Base-by-base conservation (phyloP, 2,797 vertebrate species). In the Esox masquinongy region DNA sequence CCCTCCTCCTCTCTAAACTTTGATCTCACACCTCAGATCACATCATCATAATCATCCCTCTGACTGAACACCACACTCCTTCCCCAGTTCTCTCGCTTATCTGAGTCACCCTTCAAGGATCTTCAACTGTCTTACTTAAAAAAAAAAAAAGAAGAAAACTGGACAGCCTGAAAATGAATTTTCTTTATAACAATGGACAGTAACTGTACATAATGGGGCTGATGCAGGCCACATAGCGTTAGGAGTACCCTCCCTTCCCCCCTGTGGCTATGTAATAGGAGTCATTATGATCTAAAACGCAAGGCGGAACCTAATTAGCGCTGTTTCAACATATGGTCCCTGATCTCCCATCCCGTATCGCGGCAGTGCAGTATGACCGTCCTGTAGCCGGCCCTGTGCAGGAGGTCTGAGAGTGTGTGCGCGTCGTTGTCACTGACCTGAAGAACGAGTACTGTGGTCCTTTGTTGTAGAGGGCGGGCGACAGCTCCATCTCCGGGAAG, bases 381-480 rank as follows among this genome's bases (percentile, higher is more conserved):
- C 19, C 4, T 39, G 67, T 59, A 24, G n/a, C 56, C 24, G 8
- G 24, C 22, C 56, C 24, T 9, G 4, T 11, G 22, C 22, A 4
- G 56, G 22, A 24, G 56, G 66, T n/a, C 34, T 17, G 9, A 34
- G 22, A 61, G 56, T 19, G 53, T 2, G 19, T n/a, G 6, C n/a
- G 51, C n/a, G 51, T 29, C 26, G 15, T 16, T 4, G 2, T 16
- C 69, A 12, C 94, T 94, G 79, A 99, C 98, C 94, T 96, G 81
- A 97, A 98, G 89, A 97, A 97, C 29, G 95, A 89, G 53, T 94
- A 94, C 87, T 97, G 96, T 1, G 94, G 88, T 0, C 88, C 90
- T 0, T 90, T 86, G 17, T 95, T 94, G 2, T 99, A 99, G 24
- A 99, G 90, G 0, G 93, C 94, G 0, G 98, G 98, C 24, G 96